phyloP scores from a whole-genome alignment of 2,888 invertebrate species.

The Eristalis intricaria region DNA sequence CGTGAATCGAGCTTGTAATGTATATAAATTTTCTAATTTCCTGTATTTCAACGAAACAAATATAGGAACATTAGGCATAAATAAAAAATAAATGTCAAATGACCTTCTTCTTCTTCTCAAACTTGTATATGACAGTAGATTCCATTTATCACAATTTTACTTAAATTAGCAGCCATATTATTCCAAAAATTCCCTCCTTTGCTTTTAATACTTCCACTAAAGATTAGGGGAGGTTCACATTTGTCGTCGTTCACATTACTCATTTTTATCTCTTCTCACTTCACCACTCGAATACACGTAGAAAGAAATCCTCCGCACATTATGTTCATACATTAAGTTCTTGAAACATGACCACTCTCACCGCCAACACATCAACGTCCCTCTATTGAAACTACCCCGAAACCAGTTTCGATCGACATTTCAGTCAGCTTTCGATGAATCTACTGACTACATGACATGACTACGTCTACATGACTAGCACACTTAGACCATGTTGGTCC shows the following conservation, averaged over 20 bases:
- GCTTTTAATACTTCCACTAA: neutral
- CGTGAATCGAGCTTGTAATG: no score
- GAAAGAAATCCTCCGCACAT: constrained; percentile 23
- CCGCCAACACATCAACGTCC: constrained; percentile 10
- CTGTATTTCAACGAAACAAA: no score
- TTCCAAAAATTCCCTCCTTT: neutral
- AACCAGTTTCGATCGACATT: constrained; percentile 17
- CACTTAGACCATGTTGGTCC: no score
- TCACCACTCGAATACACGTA: neutral
- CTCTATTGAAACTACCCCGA: constrained; percentile 59
- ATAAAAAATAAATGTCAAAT: no score
- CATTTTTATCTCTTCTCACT: constrained; percentile 60
- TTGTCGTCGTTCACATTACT: constrained; percentile 10
- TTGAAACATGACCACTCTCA: constrained; percentile 9
- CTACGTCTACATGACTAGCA: no score
- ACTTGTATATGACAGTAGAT: no score
- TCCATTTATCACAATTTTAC: no score
- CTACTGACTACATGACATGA: constrained; percentile 55
- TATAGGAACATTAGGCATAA: no score
- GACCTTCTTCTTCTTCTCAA: no score
- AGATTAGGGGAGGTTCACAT: neutral
- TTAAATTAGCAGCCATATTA: no score
- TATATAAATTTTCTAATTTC: no score
- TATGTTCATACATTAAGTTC: constrained; percentile 55
- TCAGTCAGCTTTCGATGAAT: constrained; percentile 42